Percentiles rank a stretch among this genome's conserved stretches.
These are phyloP conservation scores for Drosophila orena DNA, from an alignment of 1,140 invertebrate genomes.

Conservation along the genomic window DNA sequence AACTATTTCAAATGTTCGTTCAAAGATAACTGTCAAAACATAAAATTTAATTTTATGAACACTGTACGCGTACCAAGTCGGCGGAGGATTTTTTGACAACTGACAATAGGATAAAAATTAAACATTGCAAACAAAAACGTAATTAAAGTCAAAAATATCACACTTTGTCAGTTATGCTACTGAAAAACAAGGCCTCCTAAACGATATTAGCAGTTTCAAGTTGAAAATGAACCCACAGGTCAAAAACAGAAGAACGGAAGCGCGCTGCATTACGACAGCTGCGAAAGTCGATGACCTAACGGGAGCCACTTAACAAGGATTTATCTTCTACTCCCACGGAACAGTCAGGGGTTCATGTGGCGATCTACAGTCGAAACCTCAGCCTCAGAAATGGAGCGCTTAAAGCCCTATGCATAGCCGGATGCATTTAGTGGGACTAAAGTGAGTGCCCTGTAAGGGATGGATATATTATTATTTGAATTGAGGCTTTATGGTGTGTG, in stretches of 20 bases:
- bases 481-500: no score
- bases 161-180: constrained; percentile 35
- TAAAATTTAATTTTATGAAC: constrained; percentile 75
- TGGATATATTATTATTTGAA: no score
- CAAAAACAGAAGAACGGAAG: constrained; percentile 59
- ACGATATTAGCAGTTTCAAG: background rate
- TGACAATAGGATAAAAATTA: constrained; percentile 56
- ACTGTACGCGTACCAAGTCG: constrained; percentile 33
- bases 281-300: constrained; percentile 46
- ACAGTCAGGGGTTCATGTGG: constrained; percentile 39
- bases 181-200: constrained; percentile 34
- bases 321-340: constrained; percentile 56
- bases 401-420: constrained; percentile 1
- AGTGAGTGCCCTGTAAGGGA: no score
- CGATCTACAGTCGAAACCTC: constrained; percentile 1
- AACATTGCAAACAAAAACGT: constrained; percentile 16
- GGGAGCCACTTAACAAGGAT: constrained; percentile 65
- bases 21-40: constrained; percentile 23
- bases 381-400: background rate
- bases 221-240: constrained; percentile 43
- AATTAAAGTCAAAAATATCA: constrained; percentile 65
- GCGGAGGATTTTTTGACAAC: constrained; percentile 62
- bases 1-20: constrained; percentile 45
- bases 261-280: constrained; percentile 31
- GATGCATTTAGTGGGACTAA: constrained; percentile 1